These are phyloP conservation scores for Leptinotarsa lineolata DNA, from an alignment of 1,140 invertebrate species.

Conservation along the genomic window DNA sequence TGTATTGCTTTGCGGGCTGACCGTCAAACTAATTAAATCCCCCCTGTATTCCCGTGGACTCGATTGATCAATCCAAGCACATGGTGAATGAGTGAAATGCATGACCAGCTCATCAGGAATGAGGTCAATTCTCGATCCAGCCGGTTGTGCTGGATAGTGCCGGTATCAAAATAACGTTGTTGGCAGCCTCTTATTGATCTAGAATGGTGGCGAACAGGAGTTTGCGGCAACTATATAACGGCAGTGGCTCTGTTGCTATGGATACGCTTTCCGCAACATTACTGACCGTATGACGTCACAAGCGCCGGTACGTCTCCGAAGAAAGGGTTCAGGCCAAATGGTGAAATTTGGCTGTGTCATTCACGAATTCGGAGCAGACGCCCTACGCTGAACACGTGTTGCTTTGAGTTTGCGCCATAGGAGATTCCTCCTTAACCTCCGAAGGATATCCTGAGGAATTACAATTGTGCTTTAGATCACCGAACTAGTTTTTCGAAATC, in stretches of 20 bases:
- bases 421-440: slow-evolving; percentile 13
- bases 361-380: slow-evolving; percentile 28
- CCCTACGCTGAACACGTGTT: slow-evolving; percentile 19
- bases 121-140: slow-evolving; percentile 7
- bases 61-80: too few species aligned
- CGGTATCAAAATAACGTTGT: slow-evolving; percentile 20
- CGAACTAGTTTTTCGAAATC: background rate
- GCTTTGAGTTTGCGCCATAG: slow-evolving; percentile 19
- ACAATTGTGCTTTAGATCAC: slow-evolving; percentile 10
- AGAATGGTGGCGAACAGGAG: slow-evolving; percentile 30
- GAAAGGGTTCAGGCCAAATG: slow-evolving; percentile 28
- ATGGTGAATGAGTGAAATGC: background rate
- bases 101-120: background rate
- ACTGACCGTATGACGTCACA: slow-evolving; percentile 49
- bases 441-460: background rate
- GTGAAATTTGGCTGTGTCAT: slow-evolving; percentile 18
- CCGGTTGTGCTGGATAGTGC: slow-evolving; percentile 16
- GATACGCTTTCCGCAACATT: slow-evolving; percentile 52
- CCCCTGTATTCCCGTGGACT: too few species aligned
- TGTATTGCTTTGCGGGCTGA: too few species aligned
- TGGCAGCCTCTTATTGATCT: slow-evolving; percentile 37
- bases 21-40: too few species aligned
- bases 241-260: slow-evolving; percentile 43
- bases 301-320: slow-evolving; percentile 39
- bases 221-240: slow-evolving; percentile 37